Evolutionary conservation across 2,113 vertebrate species (phyloP), one percentile per base, ranked within the genome.

Genomic region (Glareola pratincola): DNA sequence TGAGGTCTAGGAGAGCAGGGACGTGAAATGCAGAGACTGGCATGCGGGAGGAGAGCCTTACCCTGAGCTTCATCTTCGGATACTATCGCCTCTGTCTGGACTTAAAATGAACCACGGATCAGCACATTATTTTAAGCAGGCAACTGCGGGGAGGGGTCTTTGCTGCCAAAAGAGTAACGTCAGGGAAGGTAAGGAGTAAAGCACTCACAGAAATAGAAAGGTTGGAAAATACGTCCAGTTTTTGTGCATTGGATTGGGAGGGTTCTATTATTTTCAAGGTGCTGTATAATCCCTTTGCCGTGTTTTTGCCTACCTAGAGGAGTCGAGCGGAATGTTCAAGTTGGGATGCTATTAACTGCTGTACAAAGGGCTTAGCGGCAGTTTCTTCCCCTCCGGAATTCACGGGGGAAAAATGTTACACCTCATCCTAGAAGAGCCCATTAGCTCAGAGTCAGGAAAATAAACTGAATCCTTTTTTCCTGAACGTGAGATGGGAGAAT

Each of bases 401-500:
- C 0, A 10, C 0, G 0, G 19, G 21, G 2, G 8, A 14, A 26
- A 9, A 71, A 26, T 3, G 8, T 50, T 30, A 9, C 4, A 23
- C n/a, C 36, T 54, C 26, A n/a, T 45, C 37, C 7, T 27, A 1
- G 15, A 54, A 48, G 4, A 59, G 14, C 37, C 62, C 47, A 8
- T 53, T n/a, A 64, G 21, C 6, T 85, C 34, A 5, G 14, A n/a
- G 24, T 48, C 21, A 19, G 64, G 37, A 68, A 77, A 54, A 73
- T 3, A 37, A 81, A 68, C 0, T 0, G 32, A 30, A 60, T 43
- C 60, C 9, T 8, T 45, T 81, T 69, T 69, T 74, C 39, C 37
- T 89, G 36, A 47, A 32, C 1, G 2, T 0, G 0, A 85, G 50
- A 14, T 6, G 12, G 13, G 2, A 64, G 17, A 5, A 14, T 4